Conservation (phyloP, 2,888 invertebrate species). For the Hydrotaea diabolus region DNA sequence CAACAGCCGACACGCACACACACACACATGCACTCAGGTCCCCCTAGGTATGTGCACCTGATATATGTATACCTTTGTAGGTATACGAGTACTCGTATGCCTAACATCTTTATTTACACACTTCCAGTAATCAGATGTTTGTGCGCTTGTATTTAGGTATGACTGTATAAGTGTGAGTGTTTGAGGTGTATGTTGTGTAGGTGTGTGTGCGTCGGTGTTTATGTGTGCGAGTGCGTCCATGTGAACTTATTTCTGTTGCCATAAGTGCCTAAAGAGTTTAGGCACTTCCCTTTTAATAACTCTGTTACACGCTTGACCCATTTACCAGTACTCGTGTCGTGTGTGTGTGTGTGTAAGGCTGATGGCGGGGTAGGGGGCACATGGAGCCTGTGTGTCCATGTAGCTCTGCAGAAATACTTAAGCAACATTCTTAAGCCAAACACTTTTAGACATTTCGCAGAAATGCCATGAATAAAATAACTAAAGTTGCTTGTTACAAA, state of each 20-base stretch:
- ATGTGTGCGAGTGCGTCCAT: neutral
- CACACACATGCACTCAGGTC: neutral
- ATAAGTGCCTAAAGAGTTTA: neutral
- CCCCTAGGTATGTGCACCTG: too few species aligned
- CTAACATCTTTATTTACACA: slow-evolving; percentile 15
- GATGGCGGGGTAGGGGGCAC: neutral
- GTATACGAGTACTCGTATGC: neutral
- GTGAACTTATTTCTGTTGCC: neutral
- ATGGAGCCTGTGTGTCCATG: neutral
- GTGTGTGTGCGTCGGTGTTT: neutral
- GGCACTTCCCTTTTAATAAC: slow-evolving; percentile 48
- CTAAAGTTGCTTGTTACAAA: neutral
- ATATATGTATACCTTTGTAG: neutral
- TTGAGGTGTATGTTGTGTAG: neutral
- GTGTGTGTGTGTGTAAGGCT: neutral
- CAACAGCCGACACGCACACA: neutral
- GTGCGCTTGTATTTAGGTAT: too few species aligned
- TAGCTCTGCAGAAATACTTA: neutral
- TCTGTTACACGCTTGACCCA: slow-evolving; percentile 64
- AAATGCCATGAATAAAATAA: neutral
- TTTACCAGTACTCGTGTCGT: slow-evolving; percentile 24
- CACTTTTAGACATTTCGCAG: neutral
- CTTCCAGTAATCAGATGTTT: neutral
- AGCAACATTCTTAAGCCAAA: neutral
- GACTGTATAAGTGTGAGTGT: neutral